Conservation (phyloP, 2,888 invertebrate species). For the Apodemia hepburni region DNA sequence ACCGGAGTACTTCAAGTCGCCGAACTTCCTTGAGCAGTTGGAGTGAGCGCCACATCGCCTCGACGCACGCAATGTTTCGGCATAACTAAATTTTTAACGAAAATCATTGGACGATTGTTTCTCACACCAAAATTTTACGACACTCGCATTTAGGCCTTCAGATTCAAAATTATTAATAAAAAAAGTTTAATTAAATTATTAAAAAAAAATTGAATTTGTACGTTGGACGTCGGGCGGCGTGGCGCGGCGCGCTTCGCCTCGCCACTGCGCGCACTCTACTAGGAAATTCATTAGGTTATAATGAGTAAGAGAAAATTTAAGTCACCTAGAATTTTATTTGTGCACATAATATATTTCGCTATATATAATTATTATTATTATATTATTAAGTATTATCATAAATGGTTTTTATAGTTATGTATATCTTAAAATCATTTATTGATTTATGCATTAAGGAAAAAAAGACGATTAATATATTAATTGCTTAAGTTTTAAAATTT, state of each 20-base stretch:
- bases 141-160: conserved; percentile 85
- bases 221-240: conserved; percentile 66
- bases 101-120: conserved; percentile 69
- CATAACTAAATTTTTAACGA: conserved; percentile 49
- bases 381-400: conserved; percentile 80
- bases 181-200: conserved; percentile 69
- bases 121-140: conserved; percentile 82
- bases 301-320: conserved; percentile 77
- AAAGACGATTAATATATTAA: conserved; percentile 79
- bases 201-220: conserved; percentile 64
- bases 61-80: conserved; percentile 60
- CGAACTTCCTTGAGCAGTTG: conserved; percentile 99
- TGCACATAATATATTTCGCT: conserved; percentile 81
- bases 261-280: conserved; percentile 60
- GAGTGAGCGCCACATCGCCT: conserved; percentile 82
- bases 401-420: conserved; percentile 80
- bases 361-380: conserved; percentile 80
- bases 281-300: conserved; percentile 78
- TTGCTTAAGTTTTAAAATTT: conserved; percentile 77
- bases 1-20: conserved; percentile 99
- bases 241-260: conserved; percentile 36
- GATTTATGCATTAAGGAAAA: conserved; percentile 75
- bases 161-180: conserved; percentile 82
- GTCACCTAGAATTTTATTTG: conserved; percentile 81
- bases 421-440: conserved; percentile 80